Evolutionary conservation across 2,113 vertebrate genomes (phyloP).

Genomic region (Alaudala cheleensis): DNA sequence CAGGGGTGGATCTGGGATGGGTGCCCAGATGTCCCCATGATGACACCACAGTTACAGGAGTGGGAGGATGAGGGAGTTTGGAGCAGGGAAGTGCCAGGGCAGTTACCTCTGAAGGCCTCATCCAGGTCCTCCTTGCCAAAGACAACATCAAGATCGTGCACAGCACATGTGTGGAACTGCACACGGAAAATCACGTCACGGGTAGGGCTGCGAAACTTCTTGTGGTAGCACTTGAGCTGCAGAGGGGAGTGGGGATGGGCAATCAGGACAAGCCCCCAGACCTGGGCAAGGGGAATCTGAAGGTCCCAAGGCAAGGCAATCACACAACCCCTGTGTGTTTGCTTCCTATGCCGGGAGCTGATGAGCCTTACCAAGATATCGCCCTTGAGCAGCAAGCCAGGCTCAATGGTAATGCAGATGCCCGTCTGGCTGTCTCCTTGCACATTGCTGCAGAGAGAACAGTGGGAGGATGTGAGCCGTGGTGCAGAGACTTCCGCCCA

Average conservation of each 20-base stretch:
- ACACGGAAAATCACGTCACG: constrained; percentile 94
- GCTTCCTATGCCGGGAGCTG: fast-evolving
- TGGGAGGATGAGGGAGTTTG: background rate
- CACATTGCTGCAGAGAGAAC: constrained; percentile 80
- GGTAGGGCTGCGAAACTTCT: constrained; percentile 88
- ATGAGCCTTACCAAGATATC: constrained; percentile 92
- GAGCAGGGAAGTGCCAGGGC: background rate
- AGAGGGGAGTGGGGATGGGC: fast-evolving
- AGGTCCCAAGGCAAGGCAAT: fast-evolving
- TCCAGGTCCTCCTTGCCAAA: constrained; percentile 97
- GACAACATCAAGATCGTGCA: constrained; percentile 90
- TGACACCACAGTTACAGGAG: background rate
- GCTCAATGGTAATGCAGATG: constrained; percentile 98
- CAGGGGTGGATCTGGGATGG: background rate
- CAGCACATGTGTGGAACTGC: constrained; percentile 96
- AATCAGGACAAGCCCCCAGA: background rate
- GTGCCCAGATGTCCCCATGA: background rate
- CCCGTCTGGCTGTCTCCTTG: constrained; percentile 96
- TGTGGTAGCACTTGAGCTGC: constrained; percentile 98
- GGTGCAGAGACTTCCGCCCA: fast-evolving
- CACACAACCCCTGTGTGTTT: background rate
- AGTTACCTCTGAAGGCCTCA: constrained; percentile 91
- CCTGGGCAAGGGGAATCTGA: background rate
- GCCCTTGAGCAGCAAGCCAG: constrained; percentile 93
- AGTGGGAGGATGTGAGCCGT: background rate